phyloP scores from a whole-genome alignment of 2,888 invertebrate genomes.

The Amblyjoppa fuscipennis region DNA sequence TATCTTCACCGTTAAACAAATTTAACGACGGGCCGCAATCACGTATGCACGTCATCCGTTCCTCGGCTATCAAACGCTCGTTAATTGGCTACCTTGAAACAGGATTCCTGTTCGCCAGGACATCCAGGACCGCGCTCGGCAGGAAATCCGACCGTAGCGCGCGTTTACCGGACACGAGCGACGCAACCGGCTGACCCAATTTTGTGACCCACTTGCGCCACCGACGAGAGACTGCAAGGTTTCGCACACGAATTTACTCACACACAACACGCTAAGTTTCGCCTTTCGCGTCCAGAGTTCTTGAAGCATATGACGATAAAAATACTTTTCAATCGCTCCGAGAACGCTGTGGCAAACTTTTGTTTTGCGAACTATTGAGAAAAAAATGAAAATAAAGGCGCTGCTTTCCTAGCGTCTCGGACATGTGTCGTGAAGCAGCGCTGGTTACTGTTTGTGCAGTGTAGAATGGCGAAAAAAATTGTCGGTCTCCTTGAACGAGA shows the following conservation, averaged over 20 bases:
- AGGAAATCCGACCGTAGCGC: slow-evolving; percentile 53
- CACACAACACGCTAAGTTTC: not conserved
- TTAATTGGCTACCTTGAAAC: slow-evolving; percentile 57
- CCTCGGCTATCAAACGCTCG: slow-evolving; percentile 11
- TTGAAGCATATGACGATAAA: not conserved
- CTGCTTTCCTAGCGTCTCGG: not conserved
- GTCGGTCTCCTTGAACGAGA: slow-evolving; percentile 44
- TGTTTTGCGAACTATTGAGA: not conserved
- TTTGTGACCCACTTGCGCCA: slow-evolving; percentile 57
- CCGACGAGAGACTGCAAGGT: not conserved
- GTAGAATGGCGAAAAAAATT: slow-evolving; percentile 16
- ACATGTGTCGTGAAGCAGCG: not conserved
- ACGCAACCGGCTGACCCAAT: slow-evolving; percentile 59
- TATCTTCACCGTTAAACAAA: not conserved
- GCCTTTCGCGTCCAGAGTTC: slow-evolving; percentile 31
- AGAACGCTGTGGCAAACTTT: not conserved
- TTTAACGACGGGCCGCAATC: not conserved
- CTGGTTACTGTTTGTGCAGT: not conserved
- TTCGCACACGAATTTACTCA: not conserved
- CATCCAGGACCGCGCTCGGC: slow-evolving; percentile 8
- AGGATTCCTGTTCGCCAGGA: slow-evolving; percentile 42
- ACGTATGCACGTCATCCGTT: not conserved
- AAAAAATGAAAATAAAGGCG: not conserved
- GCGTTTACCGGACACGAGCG: slow-evolving; percentile 42
- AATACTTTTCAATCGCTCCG: not conserved